Evolutionary conservation across 2,888 invertebrate species (phyloP), one percentile per base, ranked within the genome.

Genomic region (Miltochrista miniata): DNA sequence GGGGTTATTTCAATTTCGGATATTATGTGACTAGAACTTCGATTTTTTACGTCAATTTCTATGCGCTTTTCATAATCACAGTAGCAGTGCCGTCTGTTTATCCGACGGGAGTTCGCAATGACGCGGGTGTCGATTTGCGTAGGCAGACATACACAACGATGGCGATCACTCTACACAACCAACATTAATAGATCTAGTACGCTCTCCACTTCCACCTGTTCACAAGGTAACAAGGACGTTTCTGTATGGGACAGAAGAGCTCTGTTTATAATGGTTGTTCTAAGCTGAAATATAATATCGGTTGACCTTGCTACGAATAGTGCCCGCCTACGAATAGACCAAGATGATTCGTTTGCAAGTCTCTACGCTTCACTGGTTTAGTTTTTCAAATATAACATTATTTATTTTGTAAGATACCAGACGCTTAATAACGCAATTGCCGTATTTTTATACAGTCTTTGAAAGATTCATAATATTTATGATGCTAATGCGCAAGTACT

Each of bases 301-400:
- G 67, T 53, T 79, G 88, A 85, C 90, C 90, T 90, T 90, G 90
- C 89, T 82, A 70, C 76, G 87, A 91, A 91, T 91, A 91, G 90
- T 80, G 75, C 65, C 81, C 88, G 87, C 90, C 90, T 78, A 90
- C 90, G 79, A 68, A 54, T 66, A 57, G 56, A 64, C 75, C 61
- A 61, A 61, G 78, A 78, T 81, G 75, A 76, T 70, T 68, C 62
- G 72, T 70, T 67, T 70, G 59, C 68, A 64, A 59, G 52, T 63
- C 61, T 68, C 61, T 62, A 67, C 56, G 62, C 64, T 69, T 59
- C 57, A 61, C 67, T 61, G 62, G 62, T 62, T n/a, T 52, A 66
- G 52, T 64, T 64, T 72, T 71, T 69, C 64, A 66, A 68, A 70
- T 60, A 59, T 60, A 59, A 59, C 45, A 12, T 56, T 10, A 53